These are phyloP conservation scores for Hystrix cristata DNA, from an alignment of 2,113 vertebrate species.

Conservation along the genomic window DNA sequence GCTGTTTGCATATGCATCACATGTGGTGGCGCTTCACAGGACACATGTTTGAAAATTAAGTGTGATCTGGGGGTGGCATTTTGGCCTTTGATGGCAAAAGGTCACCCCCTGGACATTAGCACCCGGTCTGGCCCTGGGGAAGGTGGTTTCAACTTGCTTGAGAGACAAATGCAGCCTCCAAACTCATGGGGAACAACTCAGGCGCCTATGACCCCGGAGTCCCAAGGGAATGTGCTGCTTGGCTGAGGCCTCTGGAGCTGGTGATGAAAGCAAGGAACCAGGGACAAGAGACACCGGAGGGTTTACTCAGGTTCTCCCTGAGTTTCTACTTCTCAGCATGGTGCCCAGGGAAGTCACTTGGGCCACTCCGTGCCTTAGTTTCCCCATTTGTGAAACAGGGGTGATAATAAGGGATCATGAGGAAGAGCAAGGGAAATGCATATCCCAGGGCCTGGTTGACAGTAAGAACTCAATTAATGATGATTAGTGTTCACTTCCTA, in stretches of 20 bases:
- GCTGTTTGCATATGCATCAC: background rate
- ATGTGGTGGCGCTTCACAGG: background rate
- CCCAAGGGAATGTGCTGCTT: no score
- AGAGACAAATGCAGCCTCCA: background rate
- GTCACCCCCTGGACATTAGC: background rate
- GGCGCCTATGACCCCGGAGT: no score
- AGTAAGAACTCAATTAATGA: rapidly evolving
- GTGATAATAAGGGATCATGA: background rate
- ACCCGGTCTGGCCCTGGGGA: no score
- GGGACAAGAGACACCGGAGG: background rate
- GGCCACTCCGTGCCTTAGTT: background rate
- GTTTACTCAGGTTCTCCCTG: background rate
- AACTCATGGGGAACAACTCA: background rate
- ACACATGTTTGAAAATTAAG: background rate
- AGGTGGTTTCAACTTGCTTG: background rate
- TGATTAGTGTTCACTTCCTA: background rate
- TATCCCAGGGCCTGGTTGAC: no score
- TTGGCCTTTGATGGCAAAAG: background rate
- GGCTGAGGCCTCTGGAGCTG: no score
- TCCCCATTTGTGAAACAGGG: background rate
- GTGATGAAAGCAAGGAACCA: background rate
- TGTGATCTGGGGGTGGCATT: background rate
- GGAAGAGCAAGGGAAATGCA: rapidly evolving
- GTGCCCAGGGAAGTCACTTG: background rate
- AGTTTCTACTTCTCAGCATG: background rate